Evolutionary conservation across 2,113 vertebrate genomes (phyloP).

Genomic region (Ptilonorhynchus violaceus): DNA sequence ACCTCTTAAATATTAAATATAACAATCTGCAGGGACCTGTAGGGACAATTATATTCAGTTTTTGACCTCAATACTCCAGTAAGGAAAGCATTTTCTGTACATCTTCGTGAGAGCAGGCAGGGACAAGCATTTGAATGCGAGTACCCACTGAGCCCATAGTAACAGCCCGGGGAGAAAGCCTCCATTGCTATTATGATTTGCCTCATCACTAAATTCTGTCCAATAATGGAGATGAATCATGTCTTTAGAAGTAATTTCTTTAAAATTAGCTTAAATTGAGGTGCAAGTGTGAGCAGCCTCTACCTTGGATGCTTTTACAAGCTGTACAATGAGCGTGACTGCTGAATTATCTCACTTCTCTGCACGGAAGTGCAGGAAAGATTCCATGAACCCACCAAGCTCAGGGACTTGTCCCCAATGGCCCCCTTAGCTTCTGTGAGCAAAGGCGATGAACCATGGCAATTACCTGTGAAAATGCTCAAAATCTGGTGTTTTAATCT

Average conservation of each 20-base stretch:
- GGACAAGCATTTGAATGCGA: not conserved
- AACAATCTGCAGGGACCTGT: not conserved
- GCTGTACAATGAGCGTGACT: not conserved
- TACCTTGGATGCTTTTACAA: not conserved
- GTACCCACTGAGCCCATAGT: not conserved
- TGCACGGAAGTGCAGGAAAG: not conserved
- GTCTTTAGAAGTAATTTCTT: not conserved
- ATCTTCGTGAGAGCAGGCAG: not conserved
- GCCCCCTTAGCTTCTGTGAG: not conserved
- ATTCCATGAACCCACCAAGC: rapidly evolving
- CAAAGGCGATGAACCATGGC: not conserved
- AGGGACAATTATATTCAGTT: not conserved
- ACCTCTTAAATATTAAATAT: not conserved
- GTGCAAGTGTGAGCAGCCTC: not conserved
- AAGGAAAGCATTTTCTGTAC: not conserved
- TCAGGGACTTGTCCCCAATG: not conserved
- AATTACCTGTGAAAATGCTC: not conserved
- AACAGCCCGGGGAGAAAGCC: not conserved
- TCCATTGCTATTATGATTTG: not conserved
- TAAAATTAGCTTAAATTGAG: not conserved
- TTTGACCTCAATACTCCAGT: not conserved
- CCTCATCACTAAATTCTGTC: not conserved
- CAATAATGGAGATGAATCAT: not conserved
- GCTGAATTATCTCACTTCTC: not conserved
- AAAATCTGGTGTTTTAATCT: not conserved